Evolutionary conservation across 2,113 vertebrate species (phyloP), one percentile per base, ranked within the genome.

Genomic region (Tringa solitaria): DNA sequence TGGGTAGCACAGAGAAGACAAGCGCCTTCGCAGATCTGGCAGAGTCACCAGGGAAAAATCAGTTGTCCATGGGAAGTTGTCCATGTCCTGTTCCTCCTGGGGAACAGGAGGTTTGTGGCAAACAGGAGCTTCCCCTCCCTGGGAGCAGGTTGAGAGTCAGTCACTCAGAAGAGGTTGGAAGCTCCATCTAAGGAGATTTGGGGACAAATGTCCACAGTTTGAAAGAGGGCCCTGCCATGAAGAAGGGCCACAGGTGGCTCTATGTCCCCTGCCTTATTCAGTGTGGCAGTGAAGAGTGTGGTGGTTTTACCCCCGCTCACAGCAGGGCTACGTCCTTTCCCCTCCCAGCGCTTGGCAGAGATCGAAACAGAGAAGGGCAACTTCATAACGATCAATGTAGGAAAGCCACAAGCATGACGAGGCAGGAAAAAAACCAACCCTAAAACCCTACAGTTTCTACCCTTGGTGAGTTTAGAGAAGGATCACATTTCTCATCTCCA

Each of bases 361-460:
- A 50, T 64, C 6, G 3, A 87, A 84, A 75, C 3, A 4, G 80
- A 86, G 59, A 95, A 95, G 65, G 77, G 82, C 76, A 78, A 2
- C 61, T 77, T 76, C 57, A 37, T 43, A 69, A 69, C 61, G 77
- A 94, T 75, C 83, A 81, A 64, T 78, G 79, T 39, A 60, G 73
- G 51, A 87, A 96, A 96, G 83, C 77, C 92, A 94, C 73, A 67
- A 83, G 53, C 53, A 53, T 92, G 85, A 89, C 43, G 54, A 72
- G 33, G 88, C 92, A 93, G 74, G 6, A 77, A 77, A 74, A 78
- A 10, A 54, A 30, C 19, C 0, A 28, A 8, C 3, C 20, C 50
- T 51, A 77, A 94, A 82, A 0, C 46, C 23, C n/a, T 39, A 18
- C 1, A 14, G n/a, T 68, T 81, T 78, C 51, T 64, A 21, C 18